phyloP scores from a whole-genome alignment of 1,140 invertebrate species.

The Drosophila triauraria region DNA sequence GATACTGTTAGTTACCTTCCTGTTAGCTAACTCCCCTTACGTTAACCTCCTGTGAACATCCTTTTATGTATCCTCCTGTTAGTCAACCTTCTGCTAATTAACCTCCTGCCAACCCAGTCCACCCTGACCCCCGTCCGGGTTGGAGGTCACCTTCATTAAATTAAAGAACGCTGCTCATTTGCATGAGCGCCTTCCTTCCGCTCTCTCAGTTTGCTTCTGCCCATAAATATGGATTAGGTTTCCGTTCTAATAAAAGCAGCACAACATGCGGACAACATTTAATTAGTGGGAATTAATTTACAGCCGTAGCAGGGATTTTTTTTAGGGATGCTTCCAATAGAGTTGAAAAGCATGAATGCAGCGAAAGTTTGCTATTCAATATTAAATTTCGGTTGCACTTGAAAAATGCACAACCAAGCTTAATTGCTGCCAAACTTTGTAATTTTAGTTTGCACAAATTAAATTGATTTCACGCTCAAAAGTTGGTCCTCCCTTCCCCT shows the following conservation, averaged over 20 bases:
- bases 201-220: conserved; percentile 1
- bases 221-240: conserved; percentile 60
- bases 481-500: neutral
- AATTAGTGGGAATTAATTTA: conserved; percentile 51
- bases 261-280: conserved; percentile 18
- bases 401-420: neutral
- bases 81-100: neutral
- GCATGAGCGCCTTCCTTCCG: conserved; percentile 35
- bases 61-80: neutral
- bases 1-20: too few relatives aligned
- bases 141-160: conserved; percentile 59
- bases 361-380: neutral
- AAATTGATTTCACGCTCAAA: conserved; percentile 23
- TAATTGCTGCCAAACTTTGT: neutral
- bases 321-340: neutral
- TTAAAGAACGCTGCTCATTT: conserved; percentile 60
- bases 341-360: neutral
- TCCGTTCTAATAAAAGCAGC: conserved; percentile 15
- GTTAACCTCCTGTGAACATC: neutral
- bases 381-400: conserved; percentile 1
- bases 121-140: conserved; percentile 11
- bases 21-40: too few relatives aligned
- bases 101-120: neutral
- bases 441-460: conserved; percentile 5
- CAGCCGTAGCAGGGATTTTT: conserved; percentile 1